These are phyloP conservation scores for Nephrocerus scutellatus DNA, from an alignment of 2,888 invertebrate species.

Conservation along the genomic window DNA sequence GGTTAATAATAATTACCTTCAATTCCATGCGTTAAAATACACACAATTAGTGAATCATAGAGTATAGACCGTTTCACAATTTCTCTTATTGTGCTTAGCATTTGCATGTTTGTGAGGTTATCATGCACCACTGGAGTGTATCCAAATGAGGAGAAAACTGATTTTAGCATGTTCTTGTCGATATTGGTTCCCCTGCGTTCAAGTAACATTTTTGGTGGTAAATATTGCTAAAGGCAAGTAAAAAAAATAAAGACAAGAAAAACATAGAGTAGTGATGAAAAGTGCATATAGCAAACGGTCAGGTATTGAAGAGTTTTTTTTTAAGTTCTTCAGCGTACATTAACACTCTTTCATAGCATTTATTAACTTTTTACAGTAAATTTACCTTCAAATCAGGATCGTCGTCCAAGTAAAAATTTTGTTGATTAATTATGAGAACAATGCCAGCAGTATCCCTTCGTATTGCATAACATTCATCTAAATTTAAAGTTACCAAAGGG, in stretches of 20 bases:
- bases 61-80: slow-evolving; percentile 30
- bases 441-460: slow-evolving; percentile 33
- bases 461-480: slow-evolving; percentile 26
- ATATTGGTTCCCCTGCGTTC: slow-evolving; percentile 37
- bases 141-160: slow-evolving; percentile 35
- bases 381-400: slow-evolving; percentile 30
- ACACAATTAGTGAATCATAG: slow-evolving; percentile 41
- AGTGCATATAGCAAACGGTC: too few species aligned
- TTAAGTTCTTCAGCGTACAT: too few species aligned
- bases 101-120: slow-evolving; percentile 33
- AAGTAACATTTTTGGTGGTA: slow-evolving; percentile 26
- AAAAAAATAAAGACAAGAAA: too few species aligned
- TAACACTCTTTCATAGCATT: too few species aligned
- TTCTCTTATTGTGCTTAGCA: slow-evolving; percentile 31
- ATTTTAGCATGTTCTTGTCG: slow-evolving; percentile 30
- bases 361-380: too few species aligned
- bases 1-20: slow-evolving; percentile 28
- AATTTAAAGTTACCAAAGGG: not conserved
- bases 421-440: slow-evolving; percentile 42
- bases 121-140: slow-evolving; percentile 30
- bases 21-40: slow-evolving; percentile 42
- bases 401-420: slow-evolving; percentile 30
- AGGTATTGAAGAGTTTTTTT: too few species aligned
- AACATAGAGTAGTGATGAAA: too few species aligned
- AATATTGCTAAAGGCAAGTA: slow-evolving; percentile 25